Evolutionary conservation across 2,888 invertebrate genomes (phyloP).

Genomic region (Amblyjoppa fuscipennis): DNA sequence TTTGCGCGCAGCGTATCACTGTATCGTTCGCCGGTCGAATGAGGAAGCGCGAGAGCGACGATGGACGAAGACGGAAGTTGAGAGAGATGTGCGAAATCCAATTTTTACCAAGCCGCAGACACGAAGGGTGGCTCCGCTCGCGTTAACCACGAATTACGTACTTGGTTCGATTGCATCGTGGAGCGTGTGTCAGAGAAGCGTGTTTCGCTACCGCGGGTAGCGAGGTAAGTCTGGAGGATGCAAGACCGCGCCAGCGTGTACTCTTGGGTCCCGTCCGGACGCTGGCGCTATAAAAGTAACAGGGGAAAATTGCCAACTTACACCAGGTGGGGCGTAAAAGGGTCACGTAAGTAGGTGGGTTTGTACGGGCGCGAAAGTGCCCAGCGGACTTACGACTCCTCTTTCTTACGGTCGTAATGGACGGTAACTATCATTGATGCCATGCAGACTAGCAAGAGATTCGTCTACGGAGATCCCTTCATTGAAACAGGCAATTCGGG

Average conservation of each 20-base stretch:
- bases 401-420: neutral
- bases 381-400: constrained; percentile 48
- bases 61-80: constrained; percentile 30
- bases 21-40: constrained; percentile 21
- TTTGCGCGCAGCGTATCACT: neutral
- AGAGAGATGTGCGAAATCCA: constrained; percentile 62
- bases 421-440: constrained; percentile 2
- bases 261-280: constrained; percentile 14
- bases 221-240: constrained; percentile 38
- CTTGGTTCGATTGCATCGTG: constrained; percentile 63
- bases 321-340: constrained; percentile 66
- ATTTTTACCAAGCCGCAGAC: constrained; percentile 66
- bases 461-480: neutral
- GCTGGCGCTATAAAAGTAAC: constrained; percentile 59
- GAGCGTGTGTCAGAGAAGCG: constrained; percentile 23
- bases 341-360: constrained; percentile 63
- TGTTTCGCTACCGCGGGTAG: constrained; percentile 23
- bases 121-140: constrained; percentile 41
- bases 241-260: constrained; percentile 9
- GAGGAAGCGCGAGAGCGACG: constrained; percentile 39
- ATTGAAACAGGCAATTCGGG: neutral
- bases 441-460: neutral
- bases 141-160: constrained; percentile 70
- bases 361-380: constrained; percentile 52
- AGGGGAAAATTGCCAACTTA: constrained; percentile 66